Evolutionary conservation across 2,797 vertebrate genomes (phyloP).

Genomic region (Micromesistius poutassou): DNA sequence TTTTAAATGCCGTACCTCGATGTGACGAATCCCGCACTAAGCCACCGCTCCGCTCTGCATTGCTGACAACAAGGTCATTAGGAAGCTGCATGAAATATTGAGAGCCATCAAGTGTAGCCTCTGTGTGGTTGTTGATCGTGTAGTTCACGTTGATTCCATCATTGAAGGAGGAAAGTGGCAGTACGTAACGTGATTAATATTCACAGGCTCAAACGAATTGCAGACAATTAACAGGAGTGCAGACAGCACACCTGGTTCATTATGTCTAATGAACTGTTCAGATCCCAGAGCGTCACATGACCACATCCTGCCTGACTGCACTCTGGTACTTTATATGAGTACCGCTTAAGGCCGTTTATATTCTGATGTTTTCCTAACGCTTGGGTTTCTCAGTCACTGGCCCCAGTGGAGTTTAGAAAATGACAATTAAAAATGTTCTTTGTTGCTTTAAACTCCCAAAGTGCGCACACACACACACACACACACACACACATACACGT

Average conservation of each 20-base stretch:
- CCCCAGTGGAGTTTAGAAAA: neutral
- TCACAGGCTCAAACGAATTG: neutral
- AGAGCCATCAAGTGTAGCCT: neutral
- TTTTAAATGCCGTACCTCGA: neutral
- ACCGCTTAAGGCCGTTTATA: neutral
- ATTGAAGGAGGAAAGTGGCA: neutral
- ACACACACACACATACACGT: no score
- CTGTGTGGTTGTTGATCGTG: neutral
- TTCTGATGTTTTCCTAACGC: neutral
- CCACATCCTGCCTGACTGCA: neutral
- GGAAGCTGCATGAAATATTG: neutral
- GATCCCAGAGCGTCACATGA: neutral
- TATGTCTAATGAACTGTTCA: neutral
- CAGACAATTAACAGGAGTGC: neutral
- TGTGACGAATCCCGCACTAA: neutral
- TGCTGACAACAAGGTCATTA: neutral
- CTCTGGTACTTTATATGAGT: neutral
- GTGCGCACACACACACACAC: neutral
- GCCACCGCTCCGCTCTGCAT: neutral
- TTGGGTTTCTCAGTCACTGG: neutral
- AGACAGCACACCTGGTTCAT: neutral
- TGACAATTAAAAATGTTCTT: conserved; percentile 5
- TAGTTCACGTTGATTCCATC: neutral
- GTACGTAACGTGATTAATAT: neutral
- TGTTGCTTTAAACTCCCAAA: neutral